phyloP scores from a whole-genome alignment of 2,888 invertebrate genomes.

The Brachyopa scutellaris region DNA sequence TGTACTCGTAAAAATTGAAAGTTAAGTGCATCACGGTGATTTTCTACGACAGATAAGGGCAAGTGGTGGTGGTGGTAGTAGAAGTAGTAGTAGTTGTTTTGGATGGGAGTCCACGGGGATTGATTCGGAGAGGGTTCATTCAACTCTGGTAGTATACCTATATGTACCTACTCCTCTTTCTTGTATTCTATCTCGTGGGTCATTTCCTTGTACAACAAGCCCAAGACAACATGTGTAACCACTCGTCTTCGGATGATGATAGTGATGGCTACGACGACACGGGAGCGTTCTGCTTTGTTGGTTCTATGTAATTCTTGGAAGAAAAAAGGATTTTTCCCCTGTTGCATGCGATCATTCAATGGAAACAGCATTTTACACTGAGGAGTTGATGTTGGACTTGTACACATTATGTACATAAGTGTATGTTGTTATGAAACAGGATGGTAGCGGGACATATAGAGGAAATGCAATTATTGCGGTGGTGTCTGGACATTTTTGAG shows the following conservation, averaged over 20 bases:
- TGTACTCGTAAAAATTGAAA: constrained; percentile 62
- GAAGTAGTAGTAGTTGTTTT: background rate
- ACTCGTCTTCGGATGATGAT: constrained; percentile 37
- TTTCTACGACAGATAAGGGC: constrained; percentile 63
- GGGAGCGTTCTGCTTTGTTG: constrained; percentile 46
- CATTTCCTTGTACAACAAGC: constrained; percentile 61
- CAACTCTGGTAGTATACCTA: constrained; percentile 50
- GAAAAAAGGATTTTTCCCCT: constrained; percentile 45
- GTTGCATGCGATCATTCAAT: constrained; percentile 37
- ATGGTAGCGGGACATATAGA: background rate
- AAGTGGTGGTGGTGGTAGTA: constrained; percentile 20
- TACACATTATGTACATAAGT: too few relatives aligned
- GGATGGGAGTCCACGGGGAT: constrained; percentile 25
- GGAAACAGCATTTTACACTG: constrained; percentile 2
- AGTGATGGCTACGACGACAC: background rate
- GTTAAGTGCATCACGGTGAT: constrained; percentile 61
- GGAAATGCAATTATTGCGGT: constrained; percentile 42
- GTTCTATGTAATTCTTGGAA: constrained; percentile 25
- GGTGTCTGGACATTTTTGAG: constrained; percentile 34
- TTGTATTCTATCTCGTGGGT: constrained; percentile 45
- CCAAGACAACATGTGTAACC: constrained; percentile 43
- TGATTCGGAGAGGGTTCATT: constrained; percentile 52
- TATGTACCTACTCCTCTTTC: constrained; percentile 36
- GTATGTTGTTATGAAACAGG: background rate
- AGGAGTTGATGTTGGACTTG: too few relatives aligned